phyloP scores from a whole-genome alignment of 2,797 vertebrate species.

The Catamblyrhynchus diadema region DNA sequence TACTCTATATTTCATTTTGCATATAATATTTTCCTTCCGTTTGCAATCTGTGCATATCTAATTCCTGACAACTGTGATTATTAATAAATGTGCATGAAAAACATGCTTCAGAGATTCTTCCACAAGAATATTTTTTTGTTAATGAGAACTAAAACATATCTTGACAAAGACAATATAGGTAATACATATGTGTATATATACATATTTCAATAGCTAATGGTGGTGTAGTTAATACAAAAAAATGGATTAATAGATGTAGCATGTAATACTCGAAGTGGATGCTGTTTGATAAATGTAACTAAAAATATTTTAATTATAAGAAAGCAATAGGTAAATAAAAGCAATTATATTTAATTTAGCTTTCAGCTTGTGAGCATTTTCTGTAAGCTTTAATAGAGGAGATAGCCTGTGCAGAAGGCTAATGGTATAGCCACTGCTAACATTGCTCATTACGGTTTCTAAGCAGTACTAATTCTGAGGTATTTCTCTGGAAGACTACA shows the following conservation, averaged over 20 bases:
- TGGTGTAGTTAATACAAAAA: slow-evolving; percentile 47
- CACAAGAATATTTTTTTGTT: slow-evolving; percentile 69
- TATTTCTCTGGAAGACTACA: slow-evolving; percentile 46
- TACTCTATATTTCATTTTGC: slow-evolving; percentile 65
- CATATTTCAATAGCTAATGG: slow-evolving; percentile 68
- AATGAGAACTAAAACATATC: slow-evolving; percentile 73
- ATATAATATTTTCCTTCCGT: slow-evolving; percentile 67
- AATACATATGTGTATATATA: slow-evolving; percentile 7
- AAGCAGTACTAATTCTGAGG: slow-evolving; percentile 54
- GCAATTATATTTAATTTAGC: slow-evolving; percentile 72
- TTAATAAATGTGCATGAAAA: slow-evolving; percentile 72
- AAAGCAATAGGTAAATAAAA: slow-evolving; percentile 80
- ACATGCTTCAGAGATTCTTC: slow-evolving; percentile 68
- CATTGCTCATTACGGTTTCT: slow-evolving; percentile 55
- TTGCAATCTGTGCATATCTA: slow-evolving; percentile 71
- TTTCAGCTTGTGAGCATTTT: slow-evolving; percentile 51
- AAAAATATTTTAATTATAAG: slow-evolving; percentile 79
- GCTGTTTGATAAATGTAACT: slow-evolving; percentile 70
- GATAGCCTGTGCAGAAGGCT: slow-evolving; percentile 49
- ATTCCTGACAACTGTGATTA: slow-evolving; percentile 78
- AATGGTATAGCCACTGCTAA: slow-evolving; percentile 55
- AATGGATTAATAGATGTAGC: slow-evolving; percentile 68
- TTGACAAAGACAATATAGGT: slow-evolving; percentile 67
- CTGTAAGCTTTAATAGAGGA: slow-evolving; percentile 33
- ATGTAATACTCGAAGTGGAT: slow-evolving; percentile 70